Base-by-base conservation (phyloP, 2,113 vertebrate genomes). In the Rhabdornis inornatus region DNA sequence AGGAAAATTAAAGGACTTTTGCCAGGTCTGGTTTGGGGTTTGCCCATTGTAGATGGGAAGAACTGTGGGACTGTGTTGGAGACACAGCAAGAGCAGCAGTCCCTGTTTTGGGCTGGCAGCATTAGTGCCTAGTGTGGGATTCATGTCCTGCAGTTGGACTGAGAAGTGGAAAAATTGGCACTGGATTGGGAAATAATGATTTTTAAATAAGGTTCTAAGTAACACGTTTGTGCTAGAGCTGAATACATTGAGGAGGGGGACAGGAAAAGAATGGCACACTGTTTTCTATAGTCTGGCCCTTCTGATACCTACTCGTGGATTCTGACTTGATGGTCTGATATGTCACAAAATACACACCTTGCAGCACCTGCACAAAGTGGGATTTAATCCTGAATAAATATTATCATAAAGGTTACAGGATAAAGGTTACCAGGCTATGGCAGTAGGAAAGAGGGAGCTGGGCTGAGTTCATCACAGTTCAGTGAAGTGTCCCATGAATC, bases 201-300 rank as follows among this genome's bases (percentile, higher is more conserved):
- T 77, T 86, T 74, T 27, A 68, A 60, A 40, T 22, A 40, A 49
- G 25, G 15, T 31, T 59, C 19, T 57, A 25, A 35, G 27, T 59
- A 49, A 16, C 13, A 35, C 24, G 22, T 45, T 72, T 40, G n/a
- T 49, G 31, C n/a, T 44, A 5, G 44, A 76, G 45, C 8, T 69
- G 59, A 56, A 21, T 11, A 2, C 4, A 0, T n/a, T 2, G 1
- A 10, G 40, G 59, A 56, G 2, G 6, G 7, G 11, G 23, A 45
- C 35, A 31, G 23, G 7, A 50, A n/a, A 33, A 42, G 10, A 8
- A 45, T 25, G 21, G 21, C 37, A 19, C 9, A 0, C 8, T 30
- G 1, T 16, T 31, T 88, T 44, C 21, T 37, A 0, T 60, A 28
- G 19, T n/a, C 40, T n/a, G 39, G n/a, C 31, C 28, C 24, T 82